Evolutionary conservation across 2,113 vertebrate species (phyloP).

Genomic region (Columba janthina): DNA sequence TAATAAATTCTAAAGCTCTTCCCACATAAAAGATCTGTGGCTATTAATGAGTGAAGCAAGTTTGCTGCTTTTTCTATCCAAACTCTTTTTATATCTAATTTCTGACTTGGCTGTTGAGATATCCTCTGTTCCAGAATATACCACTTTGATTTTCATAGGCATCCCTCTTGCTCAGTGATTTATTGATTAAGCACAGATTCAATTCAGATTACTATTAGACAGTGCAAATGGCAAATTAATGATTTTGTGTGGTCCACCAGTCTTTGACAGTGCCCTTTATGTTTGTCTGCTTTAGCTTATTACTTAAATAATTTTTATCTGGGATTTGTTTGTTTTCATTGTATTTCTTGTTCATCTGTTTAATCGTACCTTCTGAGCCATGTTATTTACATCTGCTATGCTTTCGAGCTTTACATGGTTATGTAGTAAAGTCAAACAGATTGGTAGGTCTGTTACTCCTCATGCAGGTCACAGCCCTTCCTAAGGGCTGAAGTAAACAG

Average conservation of each 20-base stretch:
- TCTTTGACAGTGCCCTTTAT: background rate
- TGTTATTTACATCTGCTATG: background rate
- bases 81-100: background rate
- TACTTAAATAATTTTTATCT: background rate
- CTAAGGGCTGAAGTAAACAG: too few relatives aligned
- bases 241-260: background rate
- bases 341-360: background rate
- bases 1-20: background rate
- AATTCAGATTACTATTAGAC: background rate
- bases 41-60: background rate
- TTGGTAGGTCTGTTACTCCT: background rate
- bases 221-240: background rate
- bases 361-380: background rate
- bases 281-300: background rate
- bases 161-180: background rate
- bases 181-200: background rate
- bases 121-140: background rate
- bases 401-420: background rate
- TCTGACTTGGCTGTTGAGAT: background rate
- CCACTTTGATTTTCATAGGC: background rate
- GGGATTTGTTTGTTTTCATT: background rate
- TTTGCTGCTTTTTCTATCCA: background rate
- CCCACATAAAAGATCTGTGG: background rate
- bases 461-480: background rate
- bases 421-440: background rate